These are phyloP conservation scores for Zele albiditarsus DNA, from an alignment of 2,888 invertebrate genomes.

Conservation along the genomic window DNA sequence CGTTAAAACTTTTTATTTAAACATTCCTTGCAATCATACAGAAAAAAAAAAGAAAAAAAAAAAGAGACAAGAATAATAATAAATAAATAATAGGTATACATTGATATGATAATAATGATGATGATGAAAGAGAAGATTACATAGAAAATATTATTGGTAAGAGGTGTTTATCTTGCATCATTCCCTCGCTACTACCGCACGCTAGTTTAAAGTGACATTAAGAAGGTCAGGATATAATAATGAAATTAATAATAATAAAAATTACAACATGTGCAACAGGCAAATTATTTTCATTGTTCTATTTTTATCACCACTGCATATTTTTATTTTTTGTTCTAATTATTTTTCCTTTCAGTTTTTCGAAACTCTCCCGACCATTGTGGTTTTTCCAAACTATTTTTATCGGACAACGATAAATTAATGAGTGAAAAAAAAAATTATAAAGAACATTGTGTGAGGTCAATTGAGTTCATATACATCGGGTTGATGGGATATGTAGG, in stretches of 20 bases:
- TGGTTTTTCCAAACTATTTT: too few relatives aligned
- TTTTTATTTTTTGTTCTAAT: too few relatives aligned
- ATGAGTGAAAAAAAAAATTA: not conserved
- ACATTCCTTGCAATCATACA: not conserved
- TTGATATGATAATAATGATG: not conserved
- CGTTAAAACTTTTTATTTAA: not conserved
- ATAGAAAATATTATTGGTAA: constrained; percentile 9
- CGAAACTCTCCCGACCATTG: too few relatives aligned
- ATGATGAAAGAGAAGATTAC: constrained; percentile 18
- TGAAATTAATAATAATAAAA: not conserved
- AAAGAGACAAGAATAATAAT: too few relatives aligned
- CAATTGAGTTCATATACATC: constrained; percentile 19
- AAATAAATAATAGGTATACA: not conserved
- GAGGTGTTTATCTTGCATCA: constrained; percentile 7
- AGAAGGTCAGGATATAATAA: not conserved
- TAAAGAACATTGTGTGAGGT: constrained; percentile 17
- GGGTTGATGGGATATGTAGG: constrained; percentile 31
- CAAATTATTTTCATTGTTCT: not conserved
- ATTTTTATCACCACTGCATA: too few relatives aligned
- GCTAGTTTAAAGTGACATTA: not conserved
- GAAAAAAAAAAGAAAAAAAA: not conserved
- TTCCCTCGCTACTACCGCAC: not conserved
- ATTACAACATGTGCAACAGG: not conserved
- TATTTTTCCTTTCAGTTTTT: too few relatives aligned
- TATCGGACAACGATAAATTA: constrained; percentile 1